Base-by-base conservation (phyloP, 2,797 vertebrate species). In the Sebastes diploproa region DNA sequence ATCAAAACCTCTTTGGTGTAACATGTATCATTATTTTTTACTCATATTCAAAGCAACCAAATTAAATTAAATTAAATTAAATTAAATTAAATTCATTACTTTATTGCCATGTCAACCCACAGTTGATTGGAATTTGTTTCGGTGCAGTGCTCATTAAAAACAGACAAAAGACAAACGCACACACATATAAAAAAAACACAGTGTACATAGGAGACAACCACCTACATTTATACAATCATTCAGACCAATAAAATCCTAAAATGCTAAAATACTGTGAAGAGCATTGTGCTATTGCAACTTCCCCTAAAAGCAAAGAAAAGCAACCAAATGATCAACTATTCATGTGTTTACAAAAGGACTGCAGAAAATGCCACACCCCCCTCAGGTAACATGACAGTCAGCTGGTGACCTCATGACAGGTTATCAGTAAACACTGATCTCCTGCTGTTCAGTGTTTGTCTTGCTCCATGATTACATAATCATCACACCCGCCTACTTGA, bases 311-410 rank as follows among this genome's bases (percentile, higher is more conserved):
- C 38, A 42, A 42, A 14, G 22, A 4, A 59, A 27, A 14, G 22
- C 7, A 59, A 27, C 54, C n/a, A 42, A 38, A 64, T 22, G 16
- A 60, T 65, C 36, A 59, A 34, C n/a, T 18, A 9, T 38, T 46
- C 34, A 61, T 25, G 10, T 74, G 70, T 75, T 50, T 66, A 67
- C 73, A 78, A 54, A 2, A 42, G 9, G 30, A 46, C 60, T 64
- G 62, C 55, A 71, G 52, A 58, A 25, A 56, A 71, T 14, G 82
- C 73, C 82, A 87, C 89, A 83, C 88, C 86, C 67, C 70, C 84
- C 79, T 67, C 87, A 92, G 87, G 91, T 94, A 89, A 70, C 84
- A 84, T 82, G 85, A 92, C 88, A 91, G 86, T 89, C 92, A 92
- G 91, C 87, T 94, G 92, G 65, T 89, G 77, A 88, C 90, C 88